Percentiles rank a stretch among this genome's conserved stretches.
These are phyloP conservation scores for Sesia apiformis DNA, from an alignment of 2,888 invertebrate genomes.

Conservation along the genomic window DNA sequence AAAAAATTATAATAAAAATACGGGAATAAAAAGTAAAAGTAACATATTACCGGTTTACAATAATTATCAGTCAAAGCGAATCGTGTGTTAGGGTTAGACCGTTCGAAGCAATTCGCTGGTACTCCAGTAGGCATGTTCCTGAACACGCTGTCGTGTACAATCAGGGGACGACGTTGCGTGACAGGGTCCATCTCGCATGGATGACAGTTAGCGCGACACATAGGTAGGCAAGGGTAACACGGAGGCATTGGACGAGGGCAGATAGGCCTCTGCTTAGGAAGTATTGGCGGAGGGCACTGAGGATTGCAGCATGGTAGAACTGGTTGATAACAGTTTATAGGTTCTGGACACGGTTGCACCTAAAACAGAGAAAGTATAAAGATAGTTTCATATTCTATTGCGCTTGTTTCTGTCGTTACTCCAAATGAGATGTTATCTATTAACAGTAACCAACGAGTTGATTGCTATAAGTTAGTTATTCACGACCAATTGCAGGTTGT, in stretches of 20 bases:
- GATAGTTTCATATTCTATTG: not conserved
- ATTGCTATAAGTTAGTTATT: too few species aligned
- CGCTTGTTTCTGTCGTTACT: too few species aligned
- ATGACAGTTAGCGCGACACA: conserved; percentile 59
- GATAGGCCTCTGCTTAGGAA: conserved; percentile 61
- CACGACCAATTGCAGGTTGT: too few species aligned
- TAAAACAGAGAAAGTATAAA: conserved; percentile 20
- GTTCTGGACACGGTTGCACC: conserved; percentile 56
- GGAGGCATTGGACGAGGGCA: conserved; percentile 58
- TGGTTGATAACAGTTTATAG: conserved; percentile 52
- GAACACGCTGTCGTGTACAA: conserved; percentile 71
- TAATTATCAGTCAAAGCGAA: conserved; percentile 41
- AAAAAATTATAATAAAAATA: too few species aligned
- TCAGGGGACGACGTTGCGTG: conserved; percentile 71
- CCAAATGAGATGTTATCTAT: too few species aligned
- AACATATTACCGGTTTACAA: conserved; percentile 32
- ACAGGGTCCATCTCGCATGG: conserved; percentile 66
- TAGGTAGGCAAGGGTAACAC: conserved; percentile 63
- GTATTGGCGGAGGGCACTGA: conserved; percentile 68
- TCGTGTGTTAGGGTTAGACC: conserved; percentile 39
- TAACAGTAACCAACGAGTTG: too few species aligned
- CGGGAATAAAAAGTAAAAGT: not conserved
- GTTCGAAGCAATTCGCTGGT: conserved; percentile 35
- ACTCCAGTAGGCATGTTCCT: conserved; percentile 40
- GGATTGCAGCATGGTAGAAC: conserved; percentile 62